phyloP scores from a whole-genome alignment of 2,888 invertebrate genomes.

The Papilio protenor region DNA sequence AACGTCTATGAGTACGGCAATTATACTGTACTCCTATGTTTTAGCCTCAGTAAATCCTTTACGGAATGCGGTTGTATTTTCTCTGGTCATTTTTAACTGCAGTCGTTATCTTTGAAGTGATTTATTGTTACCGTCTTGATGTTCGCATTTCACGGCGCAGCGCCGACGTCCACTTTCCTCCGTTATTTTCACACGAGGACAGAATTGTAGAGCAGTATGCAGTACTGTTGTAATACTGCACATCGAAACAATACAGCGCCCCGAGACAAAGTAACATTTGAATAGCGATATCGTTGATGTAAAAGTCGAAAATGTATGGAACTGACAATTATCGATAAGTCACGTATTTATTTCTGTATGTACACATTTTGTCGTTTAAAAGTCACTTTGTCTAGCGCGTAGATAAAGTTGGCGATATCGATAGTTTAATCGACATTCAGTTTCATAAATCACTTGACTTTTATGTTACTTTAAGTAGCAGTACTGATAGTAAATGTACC shows the following conservation, averaged over 20 bases:
- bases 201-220: neutral
- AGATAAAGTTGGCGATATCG: neutral
- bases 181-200: neutral
- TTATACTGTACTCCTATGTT: neutral
- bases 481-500: neutral
- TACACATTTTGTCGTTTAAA: too few relatives aligned
- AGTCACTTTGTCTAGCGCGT: too few relatives aligned
- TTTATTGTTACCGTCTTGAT: slow-evolving; percentile 34
- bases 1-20: neutral
- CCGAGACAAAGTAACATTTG: too few relatives aligned
- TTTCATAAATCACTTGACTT: neutral
- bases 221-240: neutral
- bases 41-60: neutral
- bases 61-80: slow-evolving; percentile 25
- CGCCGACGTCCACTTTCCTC: slow-evolving; percentile 18
- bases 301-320: too few relatives aligned
- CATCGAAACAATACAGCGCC: neutral
- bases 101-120: slow-evolving; percentile 34
- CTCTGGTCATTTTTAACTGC: slow-evolving; percentile 32
- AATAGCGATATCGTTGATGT: too few relatives aligned
- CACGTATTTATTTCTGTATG: too few relatives aligned
- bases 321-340: neutral
- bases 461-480: neutral
- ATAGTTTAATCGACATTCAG: neutral
- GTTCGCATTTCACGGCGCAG: slow-evolving; percentile 16